Evolutionary conservation across 2,888 invertebrate species (phyloP).

Genomic region (Cryptus viduatorius): DNA sequence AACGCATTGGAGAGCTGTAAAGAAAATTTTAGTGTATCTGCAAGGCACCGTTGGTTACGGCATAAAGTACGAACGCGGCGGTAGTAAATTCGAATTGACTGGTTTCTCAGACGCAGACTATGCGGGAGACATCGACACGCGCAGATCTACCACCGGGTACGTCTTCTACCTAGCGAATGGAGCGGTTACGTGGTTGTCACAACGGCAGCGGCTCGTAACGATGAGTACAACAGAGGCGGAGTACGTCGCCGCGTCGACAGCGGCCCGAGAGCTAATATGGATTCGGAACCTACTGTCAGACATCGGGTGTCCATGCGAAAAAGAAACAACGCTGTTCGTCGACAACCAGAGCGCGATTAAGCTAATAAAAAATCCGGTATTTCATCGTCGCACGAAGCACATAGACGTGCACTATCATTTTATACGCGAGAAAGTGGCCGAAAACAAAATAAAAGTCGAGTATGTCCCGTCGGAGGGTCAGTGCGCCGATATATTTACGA

Average conservation of each 20-base stretch:
- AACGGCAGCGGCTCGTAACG: slow-evolving; percentile 49
- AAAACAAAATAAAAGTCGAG: background rate
- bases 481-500: background rate
- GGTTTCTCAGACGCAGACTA: slow-evolving; percentile 30
- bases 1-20: slow-evolving; percentile 16
- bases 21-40: slow-evolving; percentile 28
- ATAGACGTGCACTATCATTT: slow-evolving; percentile 47
- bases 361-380: slow-evolving; percentile 52
- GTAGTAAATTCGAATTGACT: background rate
- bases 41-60: background rate
- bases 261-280: slow-evolving; percentile 40
- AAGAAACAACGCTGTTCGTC: slow-evolving; percentile 5
- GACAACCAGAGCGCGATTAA: slow-evolving; percentile 49
- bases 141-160: slow-evolving; percentile 53
- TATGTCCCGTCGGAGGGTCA: background rate
- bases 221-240: slow-evolving; percentile 54
- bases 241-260: slow-evolving; percentile 54
- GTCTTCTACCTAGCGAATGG: slow-evolving; percentile 20
- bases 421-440: slow-evolving; percentile 46
- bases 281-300: slow-evolving; percentile 22
- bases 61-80: background rate
- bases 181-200: slow-evolving; percentile 28
- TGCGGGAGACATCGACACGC: slow-evolving; percentile 13
- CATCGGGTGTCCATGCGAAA: background rate
- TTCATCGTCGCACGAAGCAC: slow-evolving; percentile 48